Percentiles rank a stretch among this genome's conserved stretches.
phyloP scores from a whole-genome alignment of 2,113 vertebrate genomes.

The Micronycteris hirsuta region DNA sequence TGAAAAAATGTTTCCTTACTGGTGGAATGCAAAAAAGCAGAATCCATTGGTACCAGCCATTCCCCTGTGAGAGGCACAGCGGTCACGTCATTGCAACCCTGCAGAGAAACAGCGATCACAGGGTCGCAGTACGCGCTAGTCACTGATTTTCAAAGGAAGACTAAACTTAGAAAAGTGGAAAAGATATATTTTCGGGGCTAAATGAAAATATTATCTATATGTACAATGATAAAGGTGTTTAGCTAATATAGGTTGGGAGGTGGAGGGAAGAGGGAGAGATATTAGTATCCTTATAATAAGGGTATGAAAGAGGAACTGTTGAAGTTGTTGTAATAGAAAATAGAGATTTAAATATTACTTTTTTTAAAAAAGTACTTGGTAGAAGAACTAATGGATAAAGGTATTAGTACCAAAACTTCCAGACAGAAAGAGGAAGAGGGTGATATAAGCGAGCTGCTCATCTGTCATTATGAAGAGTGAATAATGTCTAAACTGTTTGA shows the following conservation, averaged over 20 bases:
- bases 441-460: neutral
- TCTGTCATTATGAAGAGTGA: neutral
- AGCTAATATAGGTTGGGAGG: neutral
- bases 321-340: slow-evolving; percentile 10
- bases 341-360: neutral
- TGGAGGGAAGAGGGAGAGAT: neutral
- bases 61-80: rapidly evolving
- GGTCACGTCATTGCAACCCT: neutral
- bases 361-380: neutral
- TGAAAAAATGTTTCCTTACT: neutral
- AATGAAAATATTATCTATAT: neutral
- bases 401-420: neutral
- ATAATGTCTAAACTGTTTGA: neutral
- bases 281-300: neutral
- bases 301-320: neutral
- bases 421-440: neutral
- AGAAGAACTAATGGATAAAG: neutral
- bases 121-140: neutral
- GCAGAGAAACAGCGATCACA: neutral
- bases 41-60: neutral
- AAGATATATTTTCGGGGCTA: neutral
- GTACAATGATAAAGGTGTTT: neutral
- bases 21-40: neutral
- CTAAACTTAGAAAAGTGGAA: neutral
- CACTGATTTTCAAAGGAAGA: neutral